phyloP scores from a whole-genome alignment of 2,797 vertebrate genomes.

The Toxotes lorentzi region DNA sequence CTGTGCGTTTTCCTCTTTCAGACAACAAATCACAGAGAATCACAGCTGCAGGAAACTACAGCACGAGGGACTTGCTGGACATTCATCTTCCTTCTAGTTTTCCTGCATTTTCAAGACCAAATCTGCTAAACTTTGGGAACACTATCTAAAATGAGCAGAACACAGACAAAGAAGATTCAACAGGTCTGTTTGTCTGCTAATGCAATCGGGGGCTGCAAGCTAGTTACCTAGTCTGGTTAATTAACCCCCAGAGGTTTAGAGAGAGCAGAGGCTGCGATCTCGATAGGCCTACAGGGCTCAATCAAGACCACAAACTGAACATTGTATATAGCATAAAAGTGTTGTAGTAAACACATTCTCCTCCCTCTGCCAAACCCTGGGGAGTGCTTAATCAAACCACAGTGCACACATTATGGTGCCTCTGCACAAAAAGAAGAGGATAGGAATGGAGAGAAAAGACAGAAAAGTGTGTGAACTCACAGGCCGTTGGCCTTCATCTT shows the following conservation, averaged over 20 bases:
- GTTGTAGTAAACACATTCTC: constrained; percentile 92
- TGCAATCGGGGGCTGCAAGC: constrained; percentile 68
- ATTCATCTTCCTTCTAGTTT: constrained; percentile 9
- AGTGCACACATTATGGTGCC: constrained; percentile 72
- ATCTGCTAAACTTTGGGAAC: constrained; percentile 22
- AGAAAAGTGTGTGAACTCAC: constrained; percentile 41
- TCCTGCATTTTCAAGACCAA: constrained; percentile 16
- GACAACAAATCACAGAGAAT: constrained; percentile 44
- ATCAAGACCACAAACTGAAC: constrained; percentile 88
- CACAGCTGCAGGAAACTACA: constrained; percentile 35
- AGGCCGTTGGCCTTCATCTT: constrained; percentile 28
- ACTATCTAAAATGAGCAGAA: constrained; percentile 8
- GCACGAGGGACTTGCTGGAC: constrained; percentile 12
- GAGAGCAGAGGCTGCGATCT: constrained; percentile 84
- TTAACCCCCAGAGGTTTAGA: constrained; percentile 88
- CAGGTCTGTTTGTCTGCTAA: constrained; percentile 75
- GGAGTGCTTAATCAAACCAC: constrained; percentile 89
- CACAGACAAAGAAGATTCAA: constrained; percentile 53
- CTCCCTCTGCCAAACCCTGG: constrained; percentile 72
- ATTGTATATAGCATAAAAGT: constrained; percentile 87
- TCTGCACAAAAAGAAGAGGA: constrained; percentile 50
- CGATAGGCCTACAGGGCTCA: constrained; percentile 91
- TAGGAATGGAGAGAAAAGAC: constrained; percentile 40
- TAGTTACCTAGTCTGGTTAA: constrained; percentile 88
- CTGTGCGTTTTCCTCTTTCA: constrained; percentile 23